phyloP scores from a whole-genome alignment of 2,888 invertebrate genomes.

The Drosophila lutescens region DNA sequence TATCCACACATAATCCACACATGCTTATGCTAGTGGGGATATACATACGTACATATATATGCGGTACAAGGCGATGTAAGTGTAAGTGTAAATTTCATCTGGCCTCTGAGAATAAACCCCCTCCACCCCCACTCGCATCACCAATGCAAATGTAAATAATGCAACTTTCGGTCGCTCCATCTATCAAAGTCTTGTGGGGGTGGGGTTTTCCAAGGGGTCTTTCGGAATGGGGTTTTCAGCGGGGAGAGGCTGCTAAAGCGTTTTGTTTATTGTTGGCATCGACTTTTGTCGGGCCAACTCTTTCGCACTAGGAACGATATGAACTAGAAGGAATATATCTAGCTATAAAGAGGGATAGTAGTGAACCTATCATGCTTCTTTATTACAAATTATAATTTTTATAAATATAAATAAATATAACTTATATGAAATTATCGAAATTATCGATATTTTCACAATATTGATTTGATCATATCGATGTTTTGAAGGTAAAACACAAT shows the following conservation, averaged over 20 bases:
- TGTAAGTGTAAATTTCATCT: slow-evolving; percentile 32
- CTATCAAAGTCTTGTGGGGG: slow-evolving; percentile 57
- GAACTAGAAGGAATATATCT: not conserved
- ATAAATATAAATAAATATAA: too few species aligned
- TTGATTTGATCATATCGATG: too few species aligned
- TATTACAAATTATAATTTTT: too few species aligned
- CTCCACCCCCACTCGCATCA: not conserved
- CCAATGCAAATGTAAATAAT: slow-evolving; percentile 37
- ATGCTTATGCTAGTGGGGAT: slow-evolving; percentile 17
- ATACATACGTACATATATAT: not conserved
- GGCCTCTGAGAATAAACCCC: slow-evolving; percentile 20
- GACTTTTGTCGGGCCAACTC: slow-evolving; percentile 36
- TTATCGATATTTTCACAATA: too few species aligned
- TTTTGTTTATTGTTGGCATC: slow-evolving; percentile 54
- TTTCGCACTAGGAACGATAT: not conserved
- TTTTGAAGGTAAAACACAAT: too few species aligned
- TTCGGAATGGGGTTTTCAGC: not conserved
- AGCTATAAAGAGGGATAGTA: not conserved
- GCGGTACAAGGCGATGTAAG: not conserved
- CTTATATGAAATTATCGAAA: too few species aligned
- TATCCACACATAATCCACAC: slow-evolving; percentile 26
- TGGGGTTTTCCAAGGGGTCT: not conserved
- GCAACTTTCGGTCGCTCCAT: slow-evolving; percentile 52
- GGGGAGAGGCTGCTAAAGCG: slow-evolving; percentile 26
- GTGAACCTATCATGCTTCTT: not conserved